Evolutionary conservation across 2,113 vertebrate genomes (phyloP).

Genomic region (Lampris megalopsis): DNA sequence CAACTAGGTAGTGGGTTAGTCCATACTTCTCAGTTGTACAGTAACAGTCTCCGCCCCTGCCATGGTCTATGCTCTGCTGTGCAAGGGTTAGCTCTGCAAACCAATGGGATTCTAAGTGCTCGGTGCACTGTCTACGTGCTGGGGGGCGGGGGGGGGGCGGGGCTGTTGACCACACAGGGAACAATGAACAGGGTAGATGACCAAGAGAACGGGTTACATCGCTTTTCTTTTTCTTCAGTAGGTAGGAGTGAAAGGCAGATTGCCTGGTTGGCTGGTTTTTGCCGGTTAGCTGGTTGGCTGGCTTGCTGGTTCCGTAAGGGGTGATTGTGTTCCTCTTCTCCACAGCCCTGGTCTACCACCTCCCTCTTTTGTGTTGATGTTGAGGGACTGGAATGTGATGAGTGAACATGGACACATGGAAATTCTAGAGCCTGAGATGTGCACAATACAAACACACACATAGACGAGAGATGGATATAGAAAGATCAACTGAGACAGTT

Average conservation of each 20-base stretch:
- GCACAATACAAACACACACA: too few relatives aligned
- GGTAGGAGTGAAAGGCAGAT: conserved; percentile 61
- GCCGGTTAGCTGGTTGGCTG: conserved; percentile 15
- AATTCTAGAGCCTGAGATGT: conserved; percentile 45
- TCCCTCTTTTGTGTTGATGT: conserved; percentile 51
- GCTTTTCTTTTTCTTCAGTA: conserved; percentile 42
- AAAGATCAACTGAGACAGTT: background rate
- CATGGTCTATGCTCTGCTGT: conserved; percentile 58
- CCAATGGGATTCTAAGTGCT: conserved; percentile 39
- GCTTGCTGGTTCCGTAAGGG: conserved; percentile 20
- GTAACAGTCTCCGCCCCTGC: conserved; percentile 72
- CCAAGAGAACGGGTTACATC: conserved; percentile 48
- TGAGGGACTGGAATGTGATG: conserved; percentile 51
- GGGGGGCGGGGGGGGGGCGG: conserved; percentile 6
- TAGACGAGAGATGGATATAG: background rate
- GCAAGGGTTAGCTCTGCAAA: conserved; percentile 41
- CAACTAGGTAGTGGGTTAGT: conserved; percentile 54
- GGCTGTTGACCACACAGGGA: conserved; percentile 6
- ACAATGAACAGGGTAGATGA: conserved; percentile 33
- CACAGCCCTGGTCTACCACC: conserved; percentile 31
- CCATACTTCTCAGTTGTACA: conserved; percentile 30
- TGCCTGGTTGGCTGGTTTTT: conserved; percentile 14
- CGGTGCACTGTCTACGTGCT: conserved; percentile 58
- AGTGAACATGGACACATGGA: conserved; percentile 38
- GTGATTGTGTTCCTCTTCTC: conserved; percentile 24